A percentile compares a stretch with the other conserved stretches of the same genome.
These are phyloP conservation scores for Oedothorax gibbosus DNA, from an alignment of 1,140 invertebrate genomes.

Conservation along the genomic window DNA sequence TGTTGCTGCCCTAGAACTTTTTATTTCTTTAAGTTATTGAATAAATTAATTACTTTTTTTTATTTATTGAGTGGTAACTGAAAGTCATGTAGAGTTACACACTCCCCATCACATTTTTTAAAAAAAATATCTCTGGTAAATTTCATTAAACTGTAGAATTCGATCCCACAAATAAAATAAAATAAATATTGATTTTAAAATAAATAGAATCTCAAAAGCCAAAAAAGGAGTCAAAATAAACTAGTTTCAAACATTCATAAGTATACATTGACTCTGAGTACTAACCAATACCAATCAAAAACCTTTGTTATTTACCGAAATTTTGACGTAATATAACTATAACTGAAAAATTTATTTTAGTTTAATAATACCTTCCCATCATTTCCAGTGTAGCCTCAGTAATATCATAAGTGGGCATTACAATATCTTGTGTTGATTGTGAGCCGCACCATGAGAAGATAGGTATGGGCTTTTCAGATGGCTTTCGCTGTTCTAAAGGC, in stretches of 20 bases:
- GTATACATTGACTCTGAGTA: neutral
- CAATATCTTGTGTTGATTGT: constrained; percentile 84
- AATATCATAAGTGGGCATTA: constrained; percentile 95
- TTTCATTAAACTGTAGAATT: too few species aligned
- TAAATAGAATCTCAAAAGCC: neutral
- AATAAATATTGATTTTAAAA: too few species aligned
- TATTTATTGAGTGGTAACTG: too few species aligned
- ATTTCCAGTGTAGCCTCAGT: constrained; percentile 91
- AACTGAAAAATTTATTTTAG: neutral
- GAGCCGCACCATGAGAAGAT: constrained; percentile 98
- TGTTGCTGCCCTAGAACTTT: too few species aligned
- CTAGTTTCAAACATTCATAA: neutral
- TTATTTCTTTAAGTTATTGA: too few species aligned
- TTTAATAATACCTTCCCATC: constrained; percentile 81
- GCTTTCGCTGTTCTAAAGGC: constrained; percentile 77
- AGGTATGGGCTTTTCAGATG: constrained; percentile 74
- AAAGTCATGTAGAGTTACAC: too few species aligned
- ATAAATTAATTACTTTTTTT: too few species aligned
- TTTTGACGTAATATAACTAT: neutral
- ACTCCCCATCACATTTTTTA: too few species aligned
- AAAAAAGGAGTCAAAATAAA: neutral
- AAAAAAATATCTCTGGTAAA: too few species aligned
- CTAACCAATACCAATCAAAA: neutral
- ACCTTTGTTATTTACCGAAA: neutral
- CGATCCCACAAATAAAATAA: too few species aligned